A percentile compares a stretch with the other conserved stretches of the same genome.
These are phyloP conservation scores for Euphydryas editha DNA, from an alignment of 2,888 invertebrate genomes.

Conservation along the genomic window DNA sequence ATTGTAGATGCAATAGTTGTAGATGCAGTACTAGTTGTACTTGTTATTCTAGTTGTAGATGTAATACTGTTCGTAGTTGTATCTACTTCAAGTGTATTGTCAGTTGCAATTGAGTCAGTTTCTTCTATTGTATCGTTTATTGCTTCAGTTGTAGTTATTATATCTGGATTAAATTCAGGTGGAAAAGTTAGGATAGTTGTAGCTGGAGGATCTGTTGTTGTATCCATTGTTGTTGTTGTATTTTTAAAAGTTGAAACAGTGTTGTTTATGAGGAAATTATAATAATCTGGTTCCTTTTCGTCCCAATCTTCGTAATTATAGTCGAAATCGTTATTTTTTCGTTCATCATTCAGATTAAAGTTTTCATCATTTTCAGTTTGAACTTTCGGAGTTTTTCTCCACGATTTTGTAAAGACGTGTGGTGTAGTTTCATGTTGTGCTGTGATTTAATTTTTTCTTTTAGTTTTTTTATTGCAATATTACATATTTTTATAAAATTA, in stretches of 20 bases:
- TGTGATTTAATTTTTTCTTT: background rate
- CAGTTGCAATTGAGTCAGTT: background rate
- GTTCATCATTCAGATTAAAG: background rate
- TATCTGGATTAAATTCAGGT: background rate
- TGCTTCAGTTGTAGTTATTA: background rate
- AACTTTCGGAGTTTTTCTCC: background rate
- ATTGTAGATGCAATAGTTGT: background rate
- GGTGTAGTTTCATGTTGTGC: background rate
- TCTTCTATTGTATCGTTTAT: background rate
- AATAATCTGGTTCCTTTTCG: constrained; percentile 30
- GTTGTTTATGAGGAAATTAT: constrained; percentile 10
- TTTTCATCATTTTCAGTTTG: background rate
- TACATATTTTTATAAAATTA: no score
- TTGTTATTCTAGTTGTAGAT: no score
- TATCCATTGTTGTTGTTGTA: background rate
- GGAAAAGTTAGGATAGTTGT: background rate
- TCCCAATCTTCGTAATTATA: constrained; percentile 42
- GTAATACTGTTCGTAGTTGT: background rate
- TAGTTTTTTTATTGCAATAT: no score
- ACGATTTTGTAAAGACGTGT: background rate
- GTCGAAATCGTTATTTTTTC: constrained; percentile 23
- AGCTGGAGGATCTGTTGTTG: no score
- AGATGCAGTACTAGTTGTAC: background rate
- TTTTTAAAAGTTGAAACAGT: background rate
- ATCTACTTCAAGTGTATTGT: background rate